Percentiles rank a stretch among this genome's conserved stretches.
Evolutionary conservation across 2,113 vertebrate genomes (phyloP).

Genomic region (Panthera uncia): DNA sequence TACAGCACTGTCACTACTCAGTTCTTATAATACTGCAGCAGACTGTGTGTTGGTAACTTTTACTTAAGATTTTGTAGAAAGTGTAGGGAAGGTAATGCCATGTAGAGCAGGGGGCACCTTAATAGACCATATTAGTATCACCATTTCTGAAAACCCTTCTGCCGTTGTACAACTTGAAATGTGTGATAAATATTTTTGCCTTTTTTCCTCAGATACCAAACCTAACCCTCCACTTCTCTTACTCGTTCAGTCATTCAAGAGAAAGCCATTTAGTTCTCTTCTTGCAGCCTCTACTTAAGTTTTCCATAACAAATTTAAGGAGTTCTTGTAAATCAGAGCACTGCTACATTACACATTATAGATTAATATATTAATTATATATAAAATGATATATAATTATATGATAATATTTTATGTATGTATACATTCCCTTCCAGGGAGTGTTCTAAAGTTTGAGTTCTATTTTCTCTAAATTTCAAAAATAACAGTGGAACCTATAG

Average conservation of each 20-base stretch:
- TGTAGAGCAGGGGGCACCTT: background rate
- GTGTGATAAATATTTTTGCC: background rate
- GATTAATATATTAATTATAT: background rate
- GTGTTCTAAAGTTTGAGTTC: background rate
- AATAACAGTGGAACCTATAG: background rate
- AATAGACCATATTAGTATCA: too few relatives aligned
- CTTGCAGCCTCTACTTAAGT: background rate
- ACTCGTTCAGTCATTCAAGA: background rate
- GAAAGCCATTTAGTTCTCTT: background rate
- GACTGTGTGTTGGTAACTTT: background rate
- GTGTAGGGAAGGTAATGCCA: background rate
- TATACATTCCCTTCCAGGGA: background rate
- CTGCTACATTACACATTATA: background rate
- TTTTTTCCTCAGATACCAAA: background rate
- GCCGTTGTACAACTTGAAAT: background rate
- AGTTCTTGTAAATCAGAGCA: background rate
- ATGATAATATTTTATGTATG: background rate
- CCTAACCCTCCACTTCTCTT: background rate
- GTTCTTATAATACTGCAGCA: background rate
- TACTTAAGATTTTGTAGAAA: background rate
- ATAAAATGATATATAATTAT: background rate
- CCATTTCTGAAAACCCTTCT: background rate
- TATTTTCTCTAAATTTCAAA: background rate
- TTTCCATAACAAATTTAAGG: background rate
- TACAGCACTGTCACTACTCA: background rate